phyloP scores from a whole-genome alignment of 2,113 vertebrate species.

The Felis chaus region DNA sequence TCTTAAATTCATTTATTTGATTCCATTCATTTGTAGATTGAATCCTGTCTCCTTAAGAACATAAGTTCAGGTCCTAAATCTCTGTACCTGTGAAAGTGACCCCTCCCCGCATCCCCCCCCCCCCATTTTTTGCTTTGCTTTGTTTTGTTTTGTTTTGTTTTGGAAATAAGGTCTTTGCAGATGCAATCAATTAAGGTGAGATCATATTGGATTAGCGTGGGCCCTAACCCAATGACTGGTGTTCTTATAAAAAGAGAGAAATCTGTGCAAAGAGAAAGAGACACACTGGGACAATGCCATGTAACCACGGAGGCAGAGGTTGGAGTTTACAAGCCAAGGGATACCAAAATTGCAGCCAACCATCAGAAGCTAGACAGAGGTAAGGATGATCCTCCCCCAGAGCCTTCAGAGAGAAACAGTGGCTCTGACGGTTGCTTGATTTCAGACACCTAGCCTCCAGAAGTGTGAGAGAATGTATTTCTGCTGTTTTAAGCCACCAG shows the following conservation, averaged over 20 bases:
- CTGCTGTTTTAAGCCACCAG: background rate
- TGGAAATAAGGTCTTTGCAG: background rate
- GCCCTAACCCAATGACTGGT: background rate
- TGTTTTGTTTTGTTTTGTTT: background rate
- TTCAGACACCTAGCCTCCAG: background rate
- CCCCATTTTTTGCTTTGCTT: too few relatives aligned
- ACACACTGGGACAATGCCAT: background rate
- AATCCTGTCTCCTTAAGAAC: background rate
- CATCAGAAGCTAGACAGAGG: background rate
- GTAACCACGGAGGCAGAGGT: background rate
- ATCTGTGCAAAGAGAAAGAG: background rate
- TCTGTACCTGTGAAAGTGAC: background rate
- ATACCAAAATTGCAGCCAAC: background rate
- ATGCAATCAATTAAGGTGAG: background rate
- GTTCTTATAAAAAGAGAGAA: background rate
- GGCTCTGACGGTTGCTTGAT: background rate
- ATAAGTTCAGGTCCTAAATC: background rate
- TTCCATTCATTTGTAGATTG: background rate
- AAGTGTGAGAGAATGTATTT: background rate
- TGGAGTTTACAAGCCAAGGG: background rate
- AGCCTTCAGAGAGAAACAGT: background rate
- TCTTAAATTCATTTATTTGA: background rate
- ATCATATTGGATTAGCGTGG: background rate
- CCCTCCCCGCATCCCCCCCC: too few relatives aligned
- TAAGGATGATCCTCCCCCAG: background rate